Percentiles rank a stretch among this genome's conserved stretches.
Evolutionary conservation across 2,797 vertebrate species (phyloP).

Genomic region (Arctocebus calabarensis): DNA sequence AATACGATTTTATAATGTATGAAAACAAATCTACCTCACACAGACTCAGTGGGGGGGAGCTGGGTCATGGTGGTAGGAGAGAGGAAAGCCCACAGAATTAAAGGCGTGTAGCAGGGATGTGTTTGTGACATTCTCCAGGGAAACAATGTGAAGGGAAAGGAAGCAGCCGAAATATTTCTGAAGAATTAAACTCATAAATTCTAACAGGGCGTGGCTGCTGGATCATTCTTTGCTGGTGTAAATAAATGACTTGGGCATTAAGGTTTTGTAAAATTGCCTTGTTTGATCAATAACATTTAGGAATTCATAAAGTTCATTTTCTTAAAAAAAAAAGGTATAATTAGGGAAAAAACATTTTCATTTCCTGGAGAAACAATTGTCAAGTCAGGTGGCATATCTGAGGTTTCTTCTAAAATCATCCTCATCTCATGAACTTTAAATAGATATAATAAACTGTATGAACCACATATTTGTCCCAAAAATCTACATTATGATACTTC

Average conservation of each 20-base stretch:
- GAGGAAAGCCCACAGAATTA: neutral
- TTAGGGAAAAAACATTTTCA: neutral
- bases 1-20: neutral
- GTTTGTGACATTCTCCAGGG: neutral
- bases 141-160: neutral
- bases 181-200: neutral
- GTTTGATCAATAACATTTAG: neutral
- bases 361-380: neutral
- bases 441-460: neutral
- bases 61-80: neutral
- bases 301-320: neutral
- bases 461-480: neutral
- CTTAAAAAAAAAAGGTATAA: neutral
- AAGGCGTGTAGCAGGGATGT: neutral
- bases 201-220: no score
- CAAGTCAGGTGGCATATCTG: neutral
- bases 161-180: neutral
- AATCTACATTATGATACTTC: neutral
- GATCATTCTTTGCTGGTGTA: neutral
- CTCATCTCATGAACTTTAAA: neutral
- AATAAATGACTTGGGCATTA: neutral
- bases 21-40: constrained; percentile 11
- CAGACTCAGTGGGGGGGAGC: neutral
- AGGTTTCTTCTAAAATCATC: neutral
- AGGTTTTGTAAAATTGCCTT: neutral